These are phyloP conservation scores for Onthophagus taurus DNA, from an alignment of 1,140 invertebrate genomes.

Conservation along the genomic window DNA sequence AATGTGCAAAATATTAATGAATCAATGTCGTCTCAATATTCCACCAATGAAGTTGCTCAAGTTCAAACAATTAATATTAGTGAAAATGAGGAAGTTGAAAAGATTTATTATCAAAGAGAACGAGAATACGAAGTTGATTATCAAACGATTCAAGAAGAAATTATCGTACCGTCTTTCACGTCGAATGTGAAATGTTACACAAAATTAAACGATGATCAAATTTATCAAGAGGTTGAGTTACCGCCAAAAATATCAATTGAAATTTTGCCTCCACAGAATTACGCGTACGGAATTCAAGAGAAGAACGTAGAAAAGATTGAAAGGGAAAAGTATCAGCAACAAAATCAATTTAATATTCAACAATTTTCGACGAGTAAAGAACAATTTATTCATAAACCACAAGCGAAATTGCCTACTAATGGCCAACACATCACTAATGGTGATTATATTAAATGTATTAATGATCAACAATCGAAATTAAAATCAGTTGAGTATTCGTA, in stretches of 20 bases:
- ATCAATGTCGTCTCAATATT: conserved; percentile 19
- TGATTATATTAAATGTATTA: conserved; percentile 3
- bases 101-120: conserved; percentile 31
- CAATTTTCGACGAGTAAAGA: background rate
- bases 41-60: conserved; percentile 26
- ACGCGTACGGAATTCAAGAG: background rate
- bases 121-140: conserved; percentile 31
- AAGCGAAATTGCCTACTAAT: background rate
- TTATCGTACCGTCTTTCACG: conserved; percentile 11
- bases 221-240: background rate
- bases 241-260: conserved; percentile 5
- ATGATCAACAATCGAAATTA: background rate
- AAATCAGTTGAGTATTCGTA: background rate
- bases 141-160: conserved; percentile 25
- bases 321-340: conserved; percentile 3
- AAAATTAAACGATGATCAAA: conserved; percentile 2
- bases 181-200: conserved; percentile 8
- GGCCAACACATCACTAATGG: background rate
- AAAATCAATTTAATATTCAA: background rate
- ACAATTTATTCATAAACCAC: background rate
- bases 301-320: background rate
- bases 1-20: conserved; percentile 11
- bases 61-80: conserved; percentile 25
- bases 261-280: conserved; percentile 5
- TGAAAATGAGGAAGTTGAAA: conserved; percentile 32